Base-by-base conservation (phyloP, 2,888 invertebrate species). In the Drosophila fulvimacula region DNA sequence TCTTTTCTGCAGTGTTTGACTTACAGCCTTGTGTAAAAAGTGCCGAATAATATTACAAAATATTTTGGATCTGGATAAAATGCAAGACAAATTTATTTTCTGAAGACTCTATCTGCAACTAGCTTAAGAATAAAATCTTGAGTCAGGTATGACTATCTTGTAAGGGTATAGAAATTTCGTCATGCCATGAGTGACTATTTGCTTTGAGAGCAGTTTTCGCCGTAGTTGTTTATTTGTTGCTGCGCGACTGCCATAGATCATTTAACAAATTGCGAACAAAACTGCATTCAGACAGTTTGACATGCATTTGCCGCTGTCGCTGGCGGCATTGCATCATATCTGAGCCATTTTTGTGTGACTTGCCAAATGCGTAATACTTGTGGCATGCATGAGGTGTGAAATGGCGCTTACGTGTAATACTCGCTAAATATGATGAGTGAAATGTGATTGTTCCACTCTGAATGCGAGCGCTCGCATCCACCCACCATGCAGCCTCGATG, bases 311-410 rank as follows among this genome's bases (percentile, higher is more conserved):
- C 59, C 62, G 69, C 57, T 62, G 46, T 7, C 44, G 49, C 53
- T 36, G 72, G n/a, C 42, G 62, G 58, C 70, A 76, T 76, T 76
- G 78, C 76, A 78, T 78, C 78, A 79, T 58, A 17, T 73, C 57
- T 57, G 46, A 56, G 56, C 73, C 56, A 64, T 76, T 66, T 78
- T 78, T 60, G 76, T 73, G 76, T 41, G 44, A 59, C 75, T 65
- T 65, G 79, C 53, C 72, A 79, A 75, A 78, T 69, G 79, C 78
- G 76, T 78, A 79, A 78, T 73, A 65, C 79, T 34, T 64, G 58
- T 67, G 79, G 79, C 78, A 76, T 76, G 76, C 73, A 61, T 49
- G 58, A 75, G 73, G 76, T 78, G 78, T 78, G 73, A 78, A 79
- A 73, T 73, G 75, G 52, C 58, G 75, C 72, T 72, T 69, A 69